Base-by-base conservation (phyloP, 1,140 invertebrate species). In the Bombus pyrosoma region DNA sequence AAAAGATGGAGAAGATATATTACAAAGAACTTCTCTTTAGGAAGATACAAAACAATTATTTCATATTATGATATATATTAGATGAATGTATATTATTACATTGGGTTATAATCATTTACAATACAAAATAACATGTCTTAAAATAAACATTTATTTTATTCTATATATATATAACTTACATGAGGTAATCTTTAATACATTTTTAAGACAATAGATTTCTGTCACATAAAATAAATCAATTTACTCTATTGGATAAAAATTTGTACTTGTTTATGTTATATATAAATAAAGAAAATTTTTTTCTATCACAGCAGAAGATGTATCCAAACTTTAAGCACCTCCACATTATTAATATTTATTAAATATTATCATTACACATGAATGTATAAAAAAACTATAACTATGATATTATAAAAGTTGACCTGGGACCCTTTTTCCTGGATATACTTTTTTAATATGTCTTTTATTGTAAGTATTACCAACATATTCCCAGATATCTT, bases 361-460 rank as follows among this genome's bases (percentile, higher is more conserved):
- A 6, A 47, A 53, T 53, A 77, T 13, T 41, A 57, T 34, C 28
- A 13, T 66, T 64, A 39, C 43, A 75, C 37, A 32, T 25, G 62
- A 64, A 53, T 59, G 85, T 66, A 34, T 74, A 59, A 71, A 76
- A 53, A 15, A 47, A 81, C 1, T 22, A 22, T 39, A 74, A 66
- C 71, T 86, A 8, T 1, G 32, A 43, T 53, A 22, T 22, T 64
- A 59, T 25, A 34, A 81, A 15, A 15, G 74, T 32, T 79, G 32
- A 68, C 62, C 57, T n/a, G 59, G 28, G 2, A 13, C n/a, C 1
- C 28, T 85, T 64, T 91, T 91, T 62, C 83, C 57, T 8, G 83
- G 72, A 87, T 91, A 91, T 34, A 84, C 83, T 80, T 32, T 87
- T 22, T 84, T 77, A 39, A 53, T 41, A n/a, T 79, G 62, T 10